Evolutionary conservation across 1,140 invertebrate species (phyloP), one percentile per base, ranked within the genome.

Genomic region (Zaprionus camerounensis): DNA sequence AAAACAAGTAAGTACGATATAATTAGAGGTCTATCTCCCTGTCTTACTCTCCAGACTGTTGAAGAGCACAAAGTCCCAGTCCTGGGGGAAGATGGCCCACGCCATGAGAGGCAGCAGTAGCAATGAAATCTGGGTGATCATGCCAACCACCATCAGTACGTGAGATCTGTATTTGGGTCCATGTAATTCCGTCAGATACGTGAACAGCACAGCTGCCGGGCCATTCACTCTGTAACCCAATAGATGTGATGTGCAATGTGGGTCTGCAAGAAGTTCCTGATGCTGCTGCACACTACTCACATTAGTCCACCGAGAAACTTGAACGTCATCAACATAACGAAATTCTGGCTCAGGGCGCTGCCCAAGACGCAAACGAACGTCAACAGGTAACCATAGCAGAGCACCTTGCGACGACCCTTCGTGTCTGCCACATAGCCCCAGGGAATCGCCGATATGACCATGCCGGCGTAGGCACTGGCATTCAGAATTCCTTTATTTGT

Each of bases 401-500:
- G 93, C 38, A 97, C 94, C 51, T 94, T 94, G 65, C 94, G 94
- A 11, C 97, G 94, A 1, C 97, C 97, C 31, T 95, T 93, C 0
- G 95, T 95, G 86, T 98, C 97, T 0, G 96, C 96, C 9, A 97
- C 81, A 70, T 96, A 97, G 4, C 97, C 97, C 97, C 97, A 98
- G 17, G 97, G 79, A 82, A 97, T 95, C 1, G 96, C 96, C 51
- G 97, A 97, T 0, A 95, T 93, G 73, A 97, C 95, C 97, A 97
- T 98, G 56, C 97, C 97, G 95, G 87, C 93, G 91, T 96, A 97
- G 17, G 94, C 94, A 44, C 94, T 94, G 1, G 94, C 95, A 71
- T 95, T 96, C 0, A 96, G 85, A 3, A 95, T 93, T 1, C 96
- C 96, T 93, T 96, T 96, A 31, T 96, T 94, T 13, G 95, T 86